Percentiles rank a stretch among this genome's conserved stretches.
Evolutionary conservation across 2,113 vertebrate genomes (phyloP).

Genomic region (Alligator mississippiensis): DNA sequence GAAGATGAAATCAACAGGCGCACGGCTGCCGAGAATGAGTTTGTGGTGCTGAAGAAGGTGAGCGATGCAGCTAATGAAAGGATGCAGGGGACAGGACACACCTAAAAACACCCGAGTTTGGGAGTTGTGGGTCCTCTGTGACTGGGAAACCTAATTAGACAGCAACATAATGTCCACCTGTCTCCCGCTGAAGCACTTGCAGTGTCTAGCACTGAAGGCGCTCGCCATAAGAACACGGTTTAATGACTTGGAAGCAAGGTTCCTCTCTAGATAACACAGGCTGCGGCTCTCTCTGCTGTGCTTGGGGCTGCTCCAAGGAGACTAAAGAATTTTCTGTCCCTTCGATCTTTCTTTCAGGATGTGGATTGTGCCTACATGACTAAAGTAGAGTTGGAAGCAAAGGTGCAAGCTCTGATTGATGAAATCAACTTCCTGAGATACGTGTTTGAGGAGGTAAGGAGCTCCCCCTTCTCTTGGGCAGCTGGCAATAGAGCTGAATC

Average conservation of each 20-base stretch:
- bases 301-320: not conserved
- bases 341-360: conserved; percentile 62
- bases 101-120: not conserved
- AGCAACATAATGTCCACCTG: not conserved
- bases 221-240: too few species aligned
- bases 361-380: conserved; percentile 80
- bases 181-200: not conserved
- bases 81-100: too few species aligned
- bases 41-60: conserved; percentile 95
- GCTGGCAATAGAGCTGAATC: not conserved
- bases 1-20: conserved; percentile 94
- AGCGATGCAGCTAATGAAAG: not conserved
- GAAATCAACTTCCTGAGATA: conserved; percentile 75
- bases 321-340: not conserved
- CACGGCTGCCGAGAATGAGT: conserved; percentile 90
- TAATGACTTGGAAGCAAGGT: too few species aligned
- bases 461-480: not conserved
- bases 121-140: not conserved
- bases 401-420: conserved; percentile 53
- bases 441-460: conserved; percentile 71
- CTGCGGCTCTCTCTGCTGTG: too few species aligned
- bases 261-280: too few species aligned
- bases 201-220: not conserved
- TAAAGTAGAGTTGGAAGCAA: conserved; percentile 79
- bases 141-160: not conserved